Conservation (phyloP, 2,113 vertebrate genomes). For the Natator depressus region DNA sequence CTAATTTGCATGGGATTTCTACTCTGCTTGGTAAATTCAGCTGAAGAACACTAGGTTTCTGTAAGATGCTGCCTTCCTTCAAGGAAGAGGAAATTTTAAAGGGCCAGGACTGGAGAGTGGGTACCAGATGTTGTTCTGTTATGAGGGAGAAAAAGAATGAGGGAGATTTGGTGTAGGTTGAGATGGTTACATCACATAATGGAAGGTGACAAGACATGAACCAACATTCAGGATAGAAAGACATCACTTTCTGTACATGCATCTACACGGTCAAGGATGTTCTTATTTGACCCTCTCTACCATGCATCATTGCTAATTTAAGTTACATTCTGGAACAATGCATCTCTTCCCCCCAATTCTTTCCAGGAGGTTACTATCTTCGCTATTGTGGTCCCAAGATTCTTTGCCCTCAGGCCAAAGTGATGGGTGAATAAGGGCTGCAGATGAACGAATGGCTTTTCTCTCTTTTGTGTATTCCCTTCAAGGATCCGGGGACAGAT, state of each 20-base stretch:
- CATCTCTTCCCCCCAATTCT: not conserved
- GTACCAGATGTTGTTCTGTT: not conserved
- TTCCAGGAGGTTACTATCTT: not conserved
- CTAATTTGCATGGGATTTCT: slow-evolving; percentile 18
- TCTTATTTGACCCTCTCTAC: not conserved
- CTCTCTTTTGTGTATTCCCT: not conserved
- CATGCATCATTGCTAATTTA: not conserved
- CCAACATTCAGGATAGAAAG: not conserved
- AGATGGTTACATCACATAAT: not conserved
- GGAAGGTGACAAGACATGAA: not conserved
- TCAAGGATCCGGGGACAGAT: not conserved
- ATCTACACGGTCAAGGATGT: not conserved
- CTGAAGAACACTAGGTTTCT: slow-evolving; percentile 17
- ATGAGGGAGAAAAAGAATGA: not conserved
- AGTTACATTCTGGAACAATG: not conserved
- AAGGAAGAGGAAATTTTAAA: slow-evolving; percentile 58
- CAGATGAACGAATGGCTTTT: not conserved
- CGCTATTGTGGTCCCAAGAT: not conserved
- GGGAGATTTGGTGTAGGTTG: not conserved
- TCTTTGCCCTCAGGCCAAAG: not conserved
- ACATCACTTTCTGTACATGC: not conserved
- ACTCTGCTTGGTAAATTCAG: slow-evolving; percentile 51
- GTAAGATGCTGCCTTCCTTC: slow-evolving; percentile 41
- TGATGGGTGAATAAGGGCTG: not conserved
- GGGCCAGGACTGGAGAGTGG: not conserved